Evolutionary conservation across 2,797 vertebrate species (phyloP), one percentile per base, ranked within the genome.

Genomic region (Gallinago stenura): DNA sequence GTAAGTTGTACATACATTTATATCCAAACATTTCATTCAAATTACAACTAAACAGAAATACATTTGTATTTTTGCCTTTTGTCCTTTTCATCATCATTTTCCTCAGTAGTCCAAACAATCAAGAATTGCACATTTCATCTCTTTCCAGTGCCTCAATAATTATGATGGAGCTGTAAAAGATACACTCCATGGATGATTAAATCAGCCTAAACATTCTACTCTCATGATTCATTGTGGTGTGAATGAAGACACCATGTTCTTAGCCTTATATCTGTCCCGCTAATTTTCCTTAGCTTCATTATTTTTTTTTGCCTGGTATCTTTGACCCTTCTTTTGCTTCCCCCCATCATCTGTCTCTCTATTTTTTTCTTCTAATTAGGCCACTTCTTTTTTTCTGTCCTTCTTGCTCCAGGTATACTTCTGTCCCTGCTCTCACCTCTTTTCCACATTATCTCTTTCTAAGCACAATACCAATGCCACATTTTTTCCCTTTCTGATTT

Each of bases 361-460:
- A 79, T 89, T 80, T 95, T 95, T 92, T 93, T 95, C 91, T 97
- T 96, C 95, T 98, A 98, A 98, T 98, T 97, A 98, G 95, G 94
- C 88, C 95, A 95, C 71, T 94, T 96, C 88, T 97, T 95, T 85
- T 93, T 96, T 96, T 66, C 83, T 90, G 61, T 97, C 95, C 65
- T 95, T 94, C 97, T 97, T 97, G 95, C 93, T 97, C 94, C 97
- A 97, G 97, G 96, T 97, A 96, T 95, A 97, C 96, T 92, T 96
- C 95, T 97, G 94, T 97, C 46, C 56, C 95, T 91, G 92, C 93
- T 93, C 64, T 97, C 93, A 90, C 96, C 69, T 97, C 97, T 95
- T 97, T 97, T 96, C 95, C 83, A 94, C 57, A 53, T 96, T 97
- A 95, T 97, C 96, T 96, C 90, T 97, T 97, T 97, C 97, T 97